Evolutionary conservation across 2,113 vertebrate genomes (phyloP), one percentile per base, ranked within the genome.

Genomic region (Pseudopipra pipra): DNA sequence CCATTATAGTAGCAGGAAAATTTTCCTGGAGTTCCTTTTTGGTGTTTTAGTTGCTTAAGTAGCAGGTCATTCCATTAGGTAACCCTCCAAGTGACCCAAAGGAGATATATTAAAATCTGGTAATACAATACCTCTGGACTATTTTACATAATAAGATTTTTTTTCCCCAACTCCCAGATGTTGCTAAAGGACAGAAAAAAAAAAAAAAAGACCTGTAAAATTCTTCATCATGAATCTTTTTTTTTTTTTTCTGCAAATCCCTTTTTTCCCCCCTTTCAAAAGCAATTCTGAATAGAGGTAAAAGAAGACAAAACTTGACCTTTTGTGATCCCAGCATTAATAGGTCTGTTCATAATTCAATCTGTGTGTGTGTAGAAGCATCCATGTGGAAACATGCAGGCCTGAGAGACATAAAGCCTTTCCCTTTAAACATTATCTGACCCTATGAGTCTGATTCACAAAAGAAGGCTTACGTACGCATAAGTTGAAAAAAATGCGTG

Each of bases 331-430:
- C 97, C 98, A 90, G 97, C 97, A 98, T 98, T 98, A 98, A 98
- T 98, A 98, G 98, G 97, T 98, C 98, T 98, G 98, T 98, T 98
- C 98, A 98, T 98, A 98, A 98, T 98, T 98, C 98, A 98, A 98
- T 98, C 98, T 98, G 93, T 97, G 97, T 98, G 98, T 98, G 98
- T 98, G 98, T 97, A 98, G 96, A 94, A 96, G 97, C 98, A 98
- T 95, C 98, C 98, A 98, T 98, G 98, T 98, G 98, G 98, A 99
- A 98, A 98, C 96, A 97, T 97, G 98, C 97, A 98, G 97, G 98
- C 97, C 97, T 97, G 97, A 97, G 98, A 98, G 97, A 98, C 98
- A 98, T 97, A 98, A 98, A 98, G 97, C 96, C 97, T 97, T 96
- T 97, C 98, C 97, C 98, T 98, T 98, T 98, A 98, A 98, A 98